Evolutionary conservation across 2,888 invertebrate species (phyloP).

Genomic region (Diarsia mendica): DNA sequence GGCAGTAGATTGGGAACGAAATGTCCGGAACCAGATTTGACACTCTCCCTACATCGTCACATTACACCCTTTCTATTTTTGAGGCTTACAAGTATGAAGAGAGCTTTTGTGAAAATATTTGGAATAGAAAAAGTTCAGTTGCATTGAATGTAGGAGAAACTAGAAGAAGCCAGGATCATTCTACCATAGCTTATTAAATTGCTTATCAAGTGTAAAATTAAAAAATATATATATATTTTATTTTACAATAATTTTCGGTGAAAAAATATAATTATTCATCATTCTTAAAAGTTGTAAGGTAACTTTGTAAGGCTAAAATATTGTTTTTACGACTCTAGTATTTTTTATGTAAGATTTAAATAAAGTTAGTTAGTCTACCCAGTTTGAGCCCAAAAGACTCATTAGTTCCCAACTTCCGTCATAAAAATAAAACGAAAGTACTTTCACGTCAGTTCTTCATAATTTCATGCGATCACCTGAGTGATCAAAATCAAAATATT

Average conservation of each 20-base stretch:
- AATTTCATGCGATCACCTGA: conserved; percentile 1
- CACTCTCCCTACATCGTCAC: conserved; percentile 82
- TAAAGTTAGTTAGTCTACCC: neutral
- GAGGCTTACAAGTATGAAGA: conserved; percentile 67
- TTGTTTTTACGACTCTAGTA: neutral
- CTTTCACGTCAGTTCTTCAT: conserved; percentile 1
- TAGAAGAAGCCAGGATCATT: neutral
- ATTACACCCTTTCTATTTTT: conserved; percentile 77
- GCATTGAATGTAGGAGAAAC: neutral
- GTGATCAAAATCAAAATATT: too few species aligned
- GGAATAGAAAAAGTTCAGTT: neutral
- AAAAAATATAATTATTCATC: neutral
- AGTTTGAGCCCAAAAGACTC: neutral
- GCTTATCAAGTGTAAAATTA: neutral
- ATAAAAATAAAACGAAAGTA: conserved; percentile 11
- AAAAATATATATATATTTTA: too few species aligned
- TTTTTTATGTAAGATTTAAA: neutral
- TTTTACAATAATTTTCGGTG: neutral
- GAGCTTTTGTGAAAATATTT: conserved; percentile 52
- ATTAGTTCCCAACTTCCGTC: neutral
- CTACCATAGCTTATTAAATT: neutral
- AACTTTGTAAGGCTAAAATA: neutral
- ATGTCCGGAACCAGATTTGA: conserved; percentile 83
- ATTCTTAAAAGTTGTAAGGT: neutral
- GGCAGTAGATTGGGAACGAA: conserved; percentile 82